phyloP scores from a whole-genome alignment of 2,888 invertebrate genomes.

The Synergus japonicus region DNA sequence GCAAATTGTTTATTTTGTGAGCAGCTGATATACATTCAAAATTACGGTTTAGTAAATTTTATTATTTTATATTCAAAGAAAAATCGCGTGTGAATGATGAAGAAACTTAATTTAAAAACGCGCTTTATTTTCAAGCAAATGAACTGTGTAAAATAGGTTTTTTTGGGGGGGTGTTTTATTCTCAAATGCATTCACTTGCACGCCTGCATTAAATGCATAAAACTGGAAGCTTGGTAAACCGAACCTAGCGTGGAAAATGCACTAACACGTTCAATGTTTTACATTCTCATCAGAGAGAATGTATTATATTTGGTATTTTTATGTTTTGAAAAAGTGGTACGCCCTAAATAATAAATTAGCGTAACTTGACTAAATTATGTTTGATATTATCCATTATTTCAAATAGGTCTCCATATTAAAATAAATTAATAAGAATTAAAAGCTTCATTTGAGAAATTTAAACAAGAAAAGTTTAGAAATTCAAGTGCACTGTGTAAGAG shows the following conservation, averaged over 20 bases:
- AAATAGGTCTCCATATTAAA: too few species aligned
- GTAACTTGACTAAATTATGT: too few species aligned
- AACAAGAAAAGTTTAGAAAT: too few species aligned
- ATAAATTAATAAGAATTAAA: too few species aligned
- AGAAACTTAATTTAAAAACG: too few species aligned
- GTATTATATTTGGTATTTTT: not conserved
- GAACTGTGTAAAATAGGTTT: not conserved
- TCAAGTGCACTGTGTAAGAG: too few species aligned
- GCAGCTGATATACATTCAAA: too few species aligned
- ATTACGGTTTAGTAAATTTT: too few species aligned
- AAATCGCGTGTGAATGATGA: not conserved
- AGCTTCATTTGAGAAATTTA: too few species aligned
- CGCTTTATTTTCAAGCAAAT: not conserved
- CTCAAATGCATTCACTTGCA: not conserved
- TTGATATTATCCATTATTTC: too few species aligned
- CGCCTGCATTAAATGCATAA: not conserved
- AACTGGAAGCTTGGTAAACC: not conserved
- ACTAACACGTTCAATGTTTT: not conserved
- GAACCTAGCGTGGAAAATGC: not conserved
- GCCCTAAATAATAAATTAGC: not conserved
- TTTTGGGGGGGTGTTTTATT: not conserved
- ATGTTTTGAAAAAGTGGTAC: not conserved
- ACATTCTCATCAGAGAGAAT: too few species aligned
- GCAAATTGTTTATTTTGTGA: too few species aligned
- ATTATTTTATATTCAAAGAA: not conserved